Conservation (phyloP, 2,888 invertebrate species). For the Agrotis ipsilon region DNA sequence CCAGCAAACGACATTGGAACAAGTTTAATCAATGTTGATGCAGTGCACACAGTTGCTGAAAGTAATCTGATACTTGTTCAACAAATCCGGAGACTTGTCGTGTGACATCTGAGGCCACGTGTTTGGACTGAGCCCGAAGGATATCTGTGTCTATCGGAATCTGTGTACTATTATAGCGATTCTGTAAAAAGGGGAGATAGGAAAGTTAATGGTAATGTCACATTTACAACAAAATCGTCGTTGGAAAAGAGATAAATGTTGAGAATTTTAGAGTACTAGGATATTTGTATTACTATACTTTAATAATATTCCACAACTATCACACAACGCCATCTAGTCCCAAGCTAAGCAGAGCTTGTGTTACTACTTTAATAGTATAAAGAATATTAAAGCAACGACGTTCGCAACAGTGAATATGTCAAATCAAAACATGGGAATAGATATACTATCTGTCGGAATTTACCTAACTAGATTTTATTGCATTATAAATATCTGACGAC, state of each 20-base stretch:
- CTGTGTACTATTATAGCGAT: conserved; percentile 32
- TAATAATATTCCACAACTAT: too few species aligned
- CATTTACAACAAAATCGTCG: neutral
- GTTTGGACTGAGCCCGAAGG: conserved; percentile 57
- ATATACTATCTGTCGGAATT: too few species aligned
- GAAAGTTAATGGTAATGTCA: conserved; percentile 10
- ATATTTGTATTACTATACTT: too few species aligned
- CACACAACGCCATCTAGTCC: too few species aligned
- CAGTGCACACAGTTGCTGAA: conserved; percentile 64
- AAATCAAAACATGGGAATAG: too few species aligned
- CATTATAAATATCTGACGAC: too few species aligned
- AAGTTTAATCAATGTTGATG: conserved; percentile 76
- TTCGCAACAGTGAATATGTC: too few species aligned
- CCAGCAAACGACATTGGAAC: conserved; percentile 68
- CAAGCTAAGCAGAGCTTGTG: too few species aligned
- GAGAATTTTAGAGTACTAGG: neutral
- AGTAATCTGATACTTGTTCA: conserved; percentile 79
- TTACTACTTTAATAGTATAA: too few species aligned
- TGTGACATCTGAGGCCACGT: conserved; percentile 73
- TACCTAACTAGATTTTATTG: too few species aligned
- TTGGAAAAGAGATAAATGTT: neutral
- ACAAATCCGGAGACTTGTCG: conserved; percentile 78
- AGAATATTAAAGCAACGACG: too few species aligned
- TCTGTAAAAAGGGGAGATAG: conserved; percentile 29
- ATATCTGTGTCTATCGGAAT: conserved; percentile 44